Evolutionary conservation across 2,888 invertebrate genomes (phyloP).

Genomic region (Agriopis leucophaearia): DNA sequence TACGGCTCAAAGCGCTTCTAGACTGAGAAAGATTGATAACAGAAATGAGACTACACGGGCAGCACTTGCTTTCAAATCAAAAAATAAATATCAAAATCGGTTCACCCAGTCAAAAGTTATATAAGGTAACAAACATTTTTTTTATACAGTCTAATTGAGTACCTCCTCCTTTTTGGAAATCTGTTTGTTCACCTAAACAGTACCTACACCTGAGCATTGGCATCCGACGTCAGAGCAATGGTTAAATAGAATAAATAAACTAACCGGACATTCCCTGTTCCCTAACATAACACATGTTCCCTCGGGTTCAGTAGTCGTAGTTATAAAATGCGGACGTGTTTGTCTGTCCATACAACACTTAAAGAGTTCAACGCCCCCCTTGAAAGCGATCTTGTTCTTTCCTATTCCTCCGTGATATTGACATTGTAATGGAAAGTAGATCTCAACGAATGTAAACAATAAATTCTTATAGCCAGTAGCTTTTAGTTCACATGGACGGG

Average conservation of each 20-base stretch:
- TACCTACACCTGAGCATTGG: slow-evolving; percentile 23
- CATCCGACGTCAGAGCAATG: slow-evolving; percentile 19
- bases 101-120: too few relatives aligned
- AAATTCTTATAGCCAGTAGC: slow-evolving; percentile 1
- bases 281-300: slow-evolving; percentile 61
- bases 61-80: too few relatives aligned
- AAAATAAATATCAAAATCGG: too few relatives aligned
- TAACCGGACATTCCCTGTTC: slow-evolving; percentile 61
- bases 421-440: slow-evolving; percentile 44
- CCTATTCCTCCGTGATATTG: slow-evolving; percentile 50
- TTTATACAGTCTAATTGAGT: too few relatives aligned
- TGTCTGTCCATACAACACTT: slow-evolving; percentile 74
- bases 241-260: slow-evolving; percentile 61
- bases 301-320: slow-evolving; percentile 59
- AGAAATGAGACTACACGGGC: too few relatives aligned
- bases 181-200: slow-evolving; percentile 7
- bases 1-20: too few relatives aligned
- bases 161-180: too few relatives aligned
- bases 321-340: slow-evolving; percentile 75
- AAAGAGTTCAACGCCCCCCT: slow-evolving; percentile 73
- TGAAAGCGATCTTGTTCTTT: slow-evolving; percentile 54
- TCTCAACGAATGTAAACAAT: slow-evolving; percentile 11
- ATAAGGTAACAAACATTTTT: too few relatives aligned
- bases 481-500: neutral
- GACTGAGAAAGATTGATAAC: too few relatives aligned